These are phyloP conservation scores for Hypotaenidia philippensis DNA, from an alignment of 2,797 vertebrate species.

Conservation along the genomic window DNA sequence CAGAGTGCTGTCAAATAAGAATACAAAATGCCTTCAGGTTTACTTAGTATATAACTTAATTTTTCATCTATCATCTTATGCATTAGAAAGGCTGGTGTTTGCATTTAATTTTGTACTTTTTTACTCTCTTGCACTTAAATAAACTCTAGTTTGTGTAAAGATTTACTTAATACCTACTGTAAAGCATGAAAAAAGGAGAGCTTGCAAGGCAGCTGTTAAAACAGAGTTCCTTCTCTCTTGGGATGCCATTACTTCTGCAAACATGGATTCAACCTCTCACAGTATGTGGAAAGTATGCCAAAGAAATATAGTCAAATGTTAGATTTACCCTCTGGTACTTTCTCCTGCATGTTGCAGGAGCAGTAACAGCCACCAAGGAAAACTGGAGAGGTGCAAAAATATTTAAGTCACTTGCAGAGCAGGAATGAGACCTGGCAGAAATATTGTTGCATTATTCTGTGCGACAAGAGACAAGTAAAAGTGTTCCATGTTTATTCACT, in stretches of 20 bases:
- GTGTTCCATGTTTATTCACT: neutral
- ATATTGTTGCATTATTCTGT: neutral
- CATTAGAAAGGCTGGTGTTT: neutral
- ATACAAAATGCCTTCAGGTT: neutral
- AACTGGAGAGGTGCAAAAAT: neutral
- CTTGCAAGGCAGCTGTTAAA: neutral
- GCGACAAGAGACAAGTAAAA: neutral
- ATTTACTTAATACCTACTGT: neutral
- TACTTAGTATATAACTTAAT: neutral
- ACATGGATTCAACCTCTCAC: neutral
- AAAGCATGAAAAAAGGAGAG: neutral
- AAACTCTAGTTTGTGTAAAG: constrained; percentile 11
- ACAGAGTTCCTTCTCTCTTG: neutral
- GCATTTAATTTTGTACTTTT: neutral
- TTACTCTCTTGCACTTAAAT: neutral
- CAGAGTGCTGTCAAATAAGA: neutral
- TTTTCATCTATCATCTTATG: neutral
- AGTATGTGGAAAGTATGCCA: neutral
- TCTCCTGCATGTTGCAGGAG: neutral
- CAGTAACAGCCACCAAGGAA: neutral
- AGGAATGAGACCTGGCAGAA: neutral
- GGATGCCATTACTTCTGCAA: neutral
- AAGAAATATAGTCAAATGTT: neutral
- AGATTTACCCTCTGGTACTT: neutral
- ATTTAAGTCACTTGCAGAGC: neutral